Percentiles rank a stretch among this genome's conserved stretches.
phyloP scores from a whole-genome alignment of 2,113 vertebrate species.

The Rhinopomastus cyanomelas region DNA sequence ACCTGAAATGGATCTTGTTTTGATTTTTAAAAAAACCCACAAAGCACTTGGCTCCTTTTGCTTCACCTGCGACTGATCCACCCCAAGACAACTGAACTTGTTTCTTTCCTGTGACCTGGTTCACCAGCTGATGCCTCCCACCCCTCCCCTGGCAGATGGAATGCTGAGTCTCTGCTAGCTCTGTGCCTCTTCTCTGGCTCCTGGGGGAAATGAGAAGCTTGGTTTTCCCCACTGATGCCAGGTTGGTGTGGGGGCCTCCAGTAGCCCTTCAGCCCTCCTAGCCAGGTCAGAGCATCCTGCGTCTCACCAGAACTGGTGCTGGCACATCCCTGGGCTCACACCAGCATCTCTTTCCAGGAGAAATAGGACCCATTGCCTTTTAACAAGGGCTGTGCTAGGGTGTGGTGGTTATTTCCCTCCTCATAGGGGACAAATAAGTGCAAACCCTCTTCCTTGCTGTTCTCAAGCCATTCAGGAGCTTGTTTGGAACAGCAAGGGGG shows the following conservation, averaged over 20 bases:
- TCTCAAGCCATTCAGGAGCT: background rate
- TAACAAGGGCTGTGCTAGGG: background rate
- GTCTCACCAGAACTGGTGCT: background rate
- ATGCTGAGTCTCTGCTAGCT: background rate
- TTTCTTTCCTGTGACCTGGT: background rate
- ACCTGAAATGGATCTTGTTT: background rate
- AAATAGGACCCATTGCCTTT: background rate
- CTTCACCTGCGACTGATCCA: background rate
- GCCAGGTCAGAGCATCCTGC: background rate
- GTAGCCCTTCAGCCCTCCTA: background rate
- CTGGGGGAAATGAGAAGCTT: background rate
- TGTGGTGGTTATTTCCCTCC: background rate
- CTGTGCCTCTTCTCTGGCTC: background rate
- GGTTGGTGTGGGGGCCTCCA: background rate
- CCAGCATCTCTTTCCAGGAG: accelerated
- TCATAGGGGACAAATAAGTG: background rate
- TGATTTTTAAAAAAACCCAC: background rate
- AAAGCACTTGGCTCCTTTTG: background rate
- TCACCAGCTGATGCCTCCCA: accelerated
- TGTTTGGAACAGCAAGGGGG: background rate
- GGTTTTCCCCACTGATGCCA: background rate
- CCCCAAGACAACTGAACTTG: background rate
- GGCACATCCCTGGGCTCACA: accelerated
- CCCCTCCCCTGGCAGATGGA: background rate
- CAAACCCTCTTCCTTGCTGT: background rate